Conservation (phyloP, 2,888 invertebrate genomes). For the Oligia latruncula region DNA sequence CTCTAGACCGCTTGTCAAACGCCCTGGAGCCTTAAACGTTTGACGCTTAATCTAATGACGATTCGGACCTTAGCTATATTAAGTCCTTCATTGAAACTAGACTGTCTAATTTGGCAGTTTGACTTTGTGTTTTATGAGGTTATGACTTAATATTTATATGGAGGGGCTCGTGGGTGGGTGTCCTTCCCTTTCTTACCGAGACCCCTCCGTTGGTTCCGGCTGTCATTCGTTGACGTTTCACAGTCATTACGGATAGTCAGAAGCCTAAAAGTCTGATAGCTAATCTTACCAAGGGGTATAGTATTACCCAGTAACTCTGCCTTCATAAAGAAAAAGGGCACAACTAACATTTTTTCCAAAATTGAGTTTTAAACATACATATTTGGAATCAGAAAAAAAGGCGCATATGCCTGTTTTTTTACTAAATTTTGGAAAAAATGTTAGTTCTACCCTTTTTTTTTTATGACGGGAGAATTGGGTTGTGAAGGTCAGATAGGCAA, state of each 20-base stretch:
- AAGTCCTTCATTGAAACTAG: neutral
- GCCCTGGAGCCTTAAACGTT: neutral
- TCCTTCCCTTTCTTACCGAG: neutral
- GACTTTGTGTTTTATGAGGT: neutral
- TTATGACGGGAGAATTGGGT: too few relatives aligned
- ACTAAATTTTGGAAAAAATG: too few relatives aligned
- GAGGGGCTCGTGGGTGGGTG: neutral
- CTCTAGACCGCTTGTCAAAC: neutral
- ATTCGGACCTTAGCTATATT: neutral
- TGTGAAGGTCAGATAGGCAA: too few relatives aligned
- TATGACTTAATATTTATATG: neutral
- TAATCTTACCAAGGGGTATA: too few relatives aligned
- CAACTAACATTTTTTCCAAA: too few relatives aligned
- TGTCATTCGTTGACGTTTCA: neutral
- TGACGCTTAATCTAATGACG: neutral
- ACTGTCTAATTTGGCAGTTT: neutral
- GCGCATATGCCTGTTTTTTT: too few relatives aligned
- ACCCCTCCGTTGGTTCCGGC: neutral
- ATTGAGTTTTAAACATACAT: too few relatives aligned
- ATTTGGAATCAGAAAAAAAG: too few relatives aligned
- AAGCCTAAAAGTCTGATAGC: neutral
- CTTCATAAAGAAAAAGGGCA: too few relatives aligned
- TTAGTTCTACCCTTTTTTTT: too few relatives aligned
- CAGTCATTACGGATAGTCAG: neutral
- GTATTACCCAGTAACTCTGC: too few relatives aligned